Evolutionary conservation across 1,140 invertebrate species (phyloP).

Genomic region (Lepidurus couesii): DNA sequence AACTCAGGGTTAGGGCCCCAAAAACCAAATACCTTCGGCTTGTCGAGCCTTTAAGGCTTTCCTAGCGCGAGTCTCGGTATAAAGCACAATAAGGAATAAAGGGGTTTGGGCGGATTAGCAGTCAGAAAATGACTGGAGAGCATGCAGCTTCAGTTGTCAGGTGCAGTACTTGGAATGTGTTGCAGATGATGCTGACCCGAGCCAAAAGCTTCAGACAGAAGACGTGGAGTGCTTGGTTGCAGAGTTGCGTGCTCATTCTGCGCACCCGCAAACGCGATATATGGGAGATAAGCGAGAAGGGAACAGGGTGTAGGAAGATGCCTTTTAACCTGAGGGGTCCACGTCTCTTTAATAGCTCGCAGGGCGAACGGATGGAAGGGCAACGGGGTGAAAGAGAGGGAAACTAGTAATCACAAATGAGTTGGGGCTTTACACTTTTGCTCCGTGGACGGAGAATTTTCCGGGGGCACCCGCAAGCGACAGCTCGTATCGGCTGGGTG

Average conservation of each 20-base stretch:
- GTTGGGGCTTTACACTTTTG: background rate
- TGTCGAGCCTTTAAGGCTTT: background rate
- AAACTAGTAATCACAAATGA: background rate
- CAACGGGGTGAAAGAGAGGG: background rate
- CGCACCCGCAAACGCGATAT: background rate
- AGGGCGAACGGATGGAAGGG: conserved; percentile 15
- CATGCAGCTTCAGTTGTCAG: conserved; percentile 13
- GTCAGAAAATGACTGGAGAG: background rate
- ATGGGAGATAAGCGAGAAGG: background rate
- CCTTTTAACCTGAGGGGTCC: background rate
- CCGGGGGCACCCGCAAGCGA: background rate
- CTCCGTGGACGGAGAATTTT: background rate
- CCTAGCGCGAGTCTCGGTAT: background rate
- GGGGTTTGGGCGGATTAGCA: background rate
- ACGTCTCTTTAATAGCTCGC: conserved; percentile 12
- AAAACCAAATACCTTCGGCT: background rate
- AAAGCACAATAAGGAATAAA: background rate
- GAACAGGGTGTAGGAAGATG: background rate
- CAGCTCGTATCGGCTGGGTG: conserved; percentile 16
- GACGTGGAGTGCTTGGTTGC: background rate
- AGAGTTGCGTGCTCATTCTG: background rate
- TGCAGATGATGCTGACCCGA: background rate
- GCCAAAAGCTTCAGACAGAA: conserved; percentile 6
- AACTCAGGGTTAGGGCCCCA: background rate
- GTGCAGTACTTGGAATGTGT: conserved; percentile 13